phyloP scores from a whole-genome alignment of 2,888 invertebrate species.

The Bruchidius siliquastri region DNA sequence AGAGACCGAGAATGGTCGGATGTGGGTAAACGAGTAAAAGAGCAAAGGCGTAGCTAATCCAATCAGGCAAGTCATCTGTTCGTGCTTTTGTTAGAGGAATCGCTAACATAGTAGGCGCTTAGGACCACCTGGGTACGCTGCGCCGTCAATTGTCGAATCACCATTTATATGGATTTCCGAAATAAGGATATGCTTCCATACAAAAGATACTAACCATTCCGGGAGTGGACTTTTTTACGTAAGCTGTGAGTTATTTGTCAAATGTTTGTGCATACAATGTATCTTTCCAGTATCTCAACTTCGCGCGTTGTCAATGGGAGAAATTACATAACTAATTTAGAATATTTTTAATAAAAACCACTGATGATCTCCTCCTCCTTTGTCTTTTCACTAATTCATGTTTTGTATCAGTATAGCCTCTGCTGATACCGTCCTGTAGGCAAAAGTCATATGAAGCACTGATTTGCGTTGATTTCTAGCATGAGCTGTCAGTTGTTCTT shows the following conservation, averaged over 20 bases:
- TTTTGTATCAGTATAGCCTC: too few species aligned
- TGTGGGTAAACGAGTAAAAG: constrained; percentile 10
- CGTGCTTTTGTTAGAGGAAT: constrained; percentile 14
- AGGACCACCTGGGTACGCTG: constrained; percentile 16
- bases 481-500: too few species aligned
- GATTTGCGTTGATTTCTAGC: too few species aligned
- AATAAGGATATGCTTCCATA: not conserved
- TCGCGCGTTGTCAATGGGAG: too few species aligned
- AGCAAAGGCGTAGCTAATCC: constrained; percentile 18
- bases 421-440: too few species aligned
- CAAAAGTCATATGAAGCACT: too few species aligned
- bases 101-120: constrained; percentile 18
- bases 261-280: too few species aligned
- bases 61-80: constrained; percentile 20
- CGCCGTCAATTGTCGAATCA: constrained; percentile 12
- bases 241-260: not conserved
- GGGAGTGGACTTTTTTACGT: not conserved
- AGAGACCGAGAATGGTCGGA: not conserved
- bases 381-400: too few species aligned
- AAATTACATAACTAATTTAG: too few species aligned
- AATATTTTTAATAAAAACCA: too few species aligned
- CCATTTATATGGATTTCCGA: not conserved
- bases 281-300: too few species aligned
- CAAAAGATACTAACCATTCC: not conserved
- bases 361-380: too few species aligned